Evolutionary conservation across 2,797 vertebrate genomes (phyloP).

Genomic region (Characodon lateralis): DNA sequence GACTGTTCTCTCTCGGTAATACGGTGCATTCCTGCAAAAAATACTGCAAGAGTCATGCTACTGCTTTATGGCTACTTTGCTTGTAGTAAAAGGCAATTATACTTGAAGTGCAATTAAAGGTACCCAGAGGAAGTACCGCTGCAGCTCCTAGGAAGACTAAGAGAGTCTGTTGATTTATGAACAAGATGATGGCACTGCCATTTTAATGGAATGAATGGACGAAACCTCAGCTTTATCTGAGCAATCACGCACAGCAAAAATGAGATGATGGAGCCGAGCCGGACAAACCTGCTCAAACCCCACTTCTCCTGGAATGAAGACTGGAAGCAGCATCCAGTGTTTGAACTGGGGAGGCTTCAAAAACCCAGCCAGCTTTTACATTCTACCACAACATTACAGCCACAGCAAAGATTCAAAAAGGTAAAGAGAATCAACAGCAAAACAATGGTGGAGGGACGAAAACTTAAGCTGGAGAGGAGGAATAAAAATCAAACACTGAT

Average conservation of each 20-base stretch:
- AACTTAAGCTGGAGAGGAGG: slow-evolving; percentile 54
- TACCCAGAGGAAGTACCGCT: slow-evolving; percentile 66
- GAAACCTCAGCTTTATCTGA: slow-evolving; percentile 44
- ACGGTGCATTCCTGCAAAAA: slow-evolving; percentile 52
- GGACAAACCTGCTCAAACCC: slow-evolving; percentile 28
- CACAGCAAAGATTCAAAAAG: slow-evolving; percentile 54
- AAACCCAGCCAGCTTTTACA: slow-evolving; percentile 60
- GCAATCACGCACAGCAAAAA: slow-evolving; percentile 19
- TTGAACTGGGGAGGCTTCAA: slow-evolving; percentile 55
- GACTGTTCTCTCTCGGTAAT: slow-evolving; percentile 39
- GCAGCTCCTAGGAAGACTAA: slow-evolving; percentile 78
- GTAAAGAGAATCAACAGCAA: slow-evolving; percentile 55
- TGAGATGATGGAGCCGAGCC: slow-evolving; percentile 32
- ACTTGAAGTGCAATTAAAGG: slow-evolving; percentile 80
- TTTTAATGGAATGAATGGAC: slow-evolving; percentile 60
- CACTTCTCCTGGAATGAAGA: slow-evolving; percentile 34
- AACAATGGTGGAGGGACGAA: slow-evolving; percentile 65
- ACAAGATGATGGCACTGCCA: slow-evolving; percentile 63
- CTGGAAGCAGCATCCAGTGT: slow-evolving; percentile 63
- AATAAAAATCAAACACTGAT: slow-evolving; percentile 58
- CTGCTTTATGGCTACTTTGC: slow-evolving; percentile 78
- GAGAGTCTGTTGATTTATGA: slow-evolving; percentile 61
- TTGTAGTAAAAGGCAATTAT: slow-evolving; percentile 78
- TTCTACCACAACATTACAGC: slow-evolving; percentile 57
- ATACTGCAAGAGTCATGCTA: slow-evolving; percentile 66